Conservation (phyloP, 2,888 invertebrate species). For the Epinotia nisella region DNA sequence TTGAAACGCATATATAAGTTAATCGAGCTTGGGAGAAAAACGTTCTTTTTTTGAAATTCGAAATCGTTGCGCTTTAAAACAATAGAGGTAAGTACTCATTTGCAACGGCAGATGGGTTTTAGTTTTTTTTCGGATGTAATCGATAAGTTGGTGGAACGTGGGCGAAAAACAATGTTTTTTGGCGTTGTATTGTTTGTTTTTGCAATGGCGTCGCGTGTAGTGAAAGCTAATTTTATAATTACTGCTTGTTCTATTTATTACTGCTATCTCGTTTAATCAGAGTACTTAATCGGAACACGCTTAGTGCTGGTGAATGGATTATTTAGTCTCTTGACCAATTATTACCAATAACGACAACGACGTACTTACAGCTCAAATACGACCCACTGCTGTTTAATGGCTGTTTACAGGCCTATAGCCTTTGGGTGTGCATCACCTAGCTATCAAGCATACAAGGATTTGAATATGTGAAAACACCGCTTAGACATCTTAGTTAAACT, state of each 20-base stretch:
- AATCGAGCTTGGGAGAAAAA: constrained; percentile 15
- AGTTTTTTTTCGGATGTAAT: not conserved
- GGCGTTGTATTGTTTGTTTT: constrained; percentile 35
- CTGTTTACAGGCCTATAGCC: too few species aligned
- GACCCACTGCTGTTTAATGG: too few species aligned
- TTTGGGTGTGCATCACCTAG: too few species aligned
- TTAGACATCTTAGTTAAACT: too few species aligned
- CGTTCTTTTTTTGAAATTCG: constrained; percentile 17
- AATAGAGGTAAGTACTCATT: not conserved
- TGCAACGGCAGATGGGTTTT: not conserved
- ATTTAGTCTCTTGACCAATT: not conserved
- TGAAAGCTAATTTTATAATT: constrained; percentile 40
- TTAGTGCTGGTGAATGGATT: not conserved
- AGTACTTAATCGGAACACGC: not conserved
- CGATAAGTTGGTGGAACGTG: constrained; percentile 16
- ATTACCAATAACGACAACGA: too few species aligned
- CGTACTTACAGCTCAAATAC: too few species aligned
- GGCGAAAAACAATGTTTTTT: constrained; percentile 34
- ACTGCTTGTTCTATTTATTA: constrained; percentile 15
- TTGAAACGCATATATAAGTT: not conserved
- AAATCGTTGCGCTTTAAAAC: not conserved
- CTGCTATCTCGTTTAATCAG: constrained; percentile 14
- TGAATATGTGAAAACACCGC: too few species aligned
- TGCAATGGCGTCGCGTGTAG: constrained; percentile 35
- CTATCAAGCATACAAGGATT: too few species aligned